A percentile compares a stretch with the other conserved stretches of the same genome.
Evolutionary conservation across 1,140 invertebrate species (phyloP).

Genomic region (Drosophila pandora): DNA sequence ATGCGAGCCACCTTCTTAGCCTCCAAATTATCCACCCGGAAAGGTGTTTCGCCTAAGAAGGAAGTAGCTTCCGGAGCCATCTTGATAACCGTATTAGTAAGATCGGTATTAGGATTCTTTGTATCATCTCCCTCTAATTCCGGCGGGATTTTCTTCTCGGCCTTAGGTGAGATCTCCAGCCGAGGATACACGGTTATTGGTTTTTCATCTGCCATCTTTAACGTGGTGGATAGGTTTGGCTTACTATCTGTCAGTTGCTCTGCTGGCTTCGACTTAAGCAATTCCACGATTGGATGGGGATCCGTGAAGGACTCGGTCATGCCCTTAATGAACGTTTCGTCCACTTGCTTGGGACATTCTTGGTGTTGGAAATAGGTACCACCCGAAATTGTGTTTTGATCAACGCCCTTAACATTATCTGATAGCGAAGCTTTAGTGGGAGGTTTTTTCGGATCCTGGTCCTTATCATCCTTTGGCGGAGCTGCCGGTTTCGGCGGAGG

Average conservation of each 20-base stretch:
- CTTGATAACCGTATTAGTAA: slow-evolving; percentile 41
- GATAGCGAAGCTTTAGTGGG: slow-evolving; percentile 8
- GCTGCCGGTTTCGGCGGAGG: not conserved
- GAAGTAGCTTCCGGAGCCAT: slow-evolving; percentile 40
- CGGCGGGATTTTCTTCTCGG: not conserved
- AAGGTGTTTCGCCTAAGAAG: slow-evolving; percentile 36
- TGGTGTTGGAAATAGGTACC: too few relatives aligned
- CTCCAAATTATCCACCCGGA: slow-evolving; percentile 15
- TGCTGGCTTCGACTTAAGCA: not conserved
- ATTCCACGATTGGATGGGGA: slow-evolving; percentile 6
- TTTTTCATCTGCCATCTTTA: not conserved
- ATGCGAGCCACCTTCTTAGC: not conserved
- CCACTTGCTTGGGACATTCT: not conserved
- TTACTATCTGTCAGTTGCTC: not conserved
- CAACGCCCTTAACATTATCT: too few relatives aligned
- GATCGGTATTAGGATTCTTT: not conserved
- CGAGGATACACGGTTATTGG: slow-evolving; percentile 28
- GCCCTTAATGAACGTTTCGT: not conserved
- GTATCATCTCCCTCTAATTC: not conserved
- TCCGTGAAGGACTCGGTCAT: slow-evolving; percentile 13
- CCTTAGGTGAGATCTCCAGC: slow-evolving; percentile 9
- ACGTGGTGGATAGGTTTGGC: not conserved
- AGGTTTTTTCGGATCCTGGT: slow-evolving; percentile 6
- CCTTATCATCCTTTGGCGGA: not conserved
- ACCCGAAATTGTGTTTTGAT: not conserved